A percentile compares a stretch with the other conserved stretches of the same genome.
Evolutionary conservation across 2,888 invertebrate species (phyloP).

Genomic region (Leucozona laternaria): DNA sequence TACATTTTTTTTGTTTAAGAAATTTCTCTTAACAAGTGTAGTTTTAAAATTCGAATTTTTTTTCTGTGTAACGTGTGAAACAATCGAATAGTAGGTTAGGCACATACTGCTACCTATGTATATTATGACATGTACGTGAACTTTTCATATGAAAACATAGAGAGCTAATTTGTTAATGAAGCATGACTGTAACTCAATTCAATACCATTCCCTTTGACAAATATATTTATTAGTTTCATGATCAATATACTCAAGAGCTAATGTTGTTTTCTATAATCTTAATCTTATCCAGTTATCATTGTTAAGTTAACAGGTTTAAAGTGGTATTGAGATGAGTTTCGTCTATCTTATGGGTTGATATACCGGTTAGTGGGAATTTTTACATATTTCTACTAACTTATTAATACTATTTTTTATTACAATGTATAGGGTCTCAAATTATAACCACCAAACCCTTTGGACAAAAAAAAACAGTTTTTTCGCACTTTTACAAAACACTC

Average conservation of each 20-base stretch:
- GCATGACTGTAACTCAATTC: background rate
- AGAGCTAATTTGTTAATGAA: slow-evolving; percentile 10
- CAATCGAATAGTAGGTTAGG: background rate
- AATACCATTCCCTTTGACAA: slow-evolving; percentile 21
- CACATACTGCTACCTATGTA: no score
- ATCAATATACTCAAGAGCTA: slow-evolving; percentile 12
- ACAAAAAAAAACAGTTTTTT: no score
- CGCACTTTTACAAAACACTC: no score
- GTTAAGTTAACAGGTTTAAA: slow-evolving; percentile 26
- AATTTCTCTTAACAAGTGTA: background rate
- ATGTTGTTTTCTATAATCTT: background rate
- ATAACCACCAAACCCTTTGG: no score
- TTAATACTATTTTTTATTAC: no score
- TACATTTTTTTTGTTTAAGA: background rate
- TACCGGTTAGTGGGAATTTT: slow-evolving; percentile 6
- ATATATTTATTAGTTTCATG: slow-evolving; percentile 48
- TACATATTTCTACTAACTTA: background rate
- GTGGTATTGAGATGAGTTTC: slow-evolving; percentile 12
- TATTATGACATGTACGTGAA: no score
- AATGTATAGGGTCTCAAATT: no score
- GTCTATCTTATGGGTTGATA: background rate
- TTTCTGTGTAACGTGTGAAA: slow-evolving; percentile 18
- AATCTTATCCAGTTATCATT: slow-evolving; percentile 13
- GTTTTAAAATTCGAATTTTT: background rate
- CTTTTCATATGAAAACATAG: background rate